Conservation (phyloP, 2,113 vertebrate species). For the Shinisaurus crocodilurus region DNA sequence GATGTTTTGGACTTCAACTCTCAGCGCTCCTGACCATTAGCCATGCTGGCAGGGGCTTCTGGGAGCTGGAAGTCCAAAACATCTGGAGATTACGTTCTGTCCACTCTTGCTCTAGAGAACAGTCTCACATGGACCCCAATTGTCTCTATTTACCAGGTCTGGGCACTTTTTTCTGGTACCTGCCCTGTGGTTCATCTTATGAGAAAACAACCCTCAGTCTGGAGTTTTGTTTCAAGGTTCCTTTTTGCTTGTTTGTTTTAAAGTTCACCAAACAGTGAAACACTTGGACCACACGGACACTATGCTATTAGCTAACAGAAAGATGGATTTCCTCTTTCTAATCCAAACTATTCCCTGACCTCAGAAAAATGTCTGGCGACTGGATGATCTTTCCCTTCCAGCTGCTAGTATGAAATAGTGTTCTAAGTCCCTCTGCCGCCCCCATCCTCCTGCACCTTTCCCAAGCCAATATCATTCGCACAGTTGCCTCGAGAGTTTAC, state of each 20-base stretch:
- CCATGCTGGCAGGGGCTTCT: no score
- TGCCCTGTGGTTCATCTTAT: background rate
- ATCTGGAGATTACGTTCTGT: no score
- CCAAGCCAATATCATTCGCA: background rate
- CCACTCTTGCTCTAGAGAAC: no score
- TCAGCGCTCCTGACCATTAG: no score
- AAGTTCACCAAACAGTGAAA: background rate
- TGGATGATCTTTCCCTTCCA: background rate
- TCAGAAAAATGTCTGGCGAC: background rate
- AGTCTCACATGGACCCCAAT: background rate
- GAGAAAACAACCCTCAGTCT: background rate
- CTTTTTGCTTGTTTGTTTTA: background rate
- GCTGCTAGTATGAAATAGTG: background rate
- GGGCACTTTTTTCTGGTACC: background rate
- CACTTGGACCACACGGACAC: background rate
- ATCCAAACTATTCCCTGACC: background rate
- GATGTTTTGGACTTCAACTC: no score
- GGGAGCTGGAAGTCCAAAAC: no score
- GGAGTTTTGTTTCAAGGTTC: background rate
- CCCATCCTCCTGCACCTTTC: background rate
- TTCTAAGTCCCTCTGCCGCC: background rate
- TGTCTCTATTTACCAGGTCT: background rate
- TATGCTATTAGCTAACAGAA: background rate
- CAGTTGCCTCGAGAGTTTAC: background rate
- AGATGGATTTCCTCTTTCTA: background rate